phyloP scores from a whole-genome alignment of 2,113 vertebrate species.

The Cyprinodon variegatus region DNA sequence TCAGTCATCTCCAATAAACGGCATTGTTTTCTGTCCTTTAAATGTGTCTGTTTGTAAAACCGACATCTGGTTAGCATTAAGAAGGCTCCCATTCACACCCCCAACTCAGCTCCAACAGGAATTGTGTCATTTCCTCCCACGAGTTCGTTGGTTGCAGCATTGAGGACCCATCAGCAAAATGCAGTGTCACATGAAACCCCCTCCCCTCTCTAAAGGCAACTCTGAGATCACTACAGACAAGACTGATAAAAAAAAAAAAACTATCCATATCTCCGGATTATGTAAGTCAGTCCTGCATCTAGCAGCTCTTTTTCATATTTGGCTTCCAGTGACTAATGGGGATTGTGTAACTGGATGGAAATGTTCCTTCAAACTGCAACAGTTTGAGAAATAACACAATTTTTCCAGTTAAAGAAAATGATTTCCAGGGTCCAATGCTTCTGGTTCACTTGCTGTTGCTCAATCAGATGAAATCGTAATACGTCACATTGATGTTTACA shows the following conservation, averaged over 20 bases:
- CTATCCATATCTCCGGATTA: slow-evolving; percentile 39
- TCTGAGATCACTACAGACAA: background rate
- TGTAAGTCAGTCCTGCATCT: slow-evolving; percentile 37
- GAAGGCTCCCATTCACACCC: slow-evolving; percentile 5
- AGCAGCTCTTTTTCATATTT: slow-evolving; percentile 8
- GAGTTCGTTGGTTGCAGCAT: slow-evolving; percentile 7
- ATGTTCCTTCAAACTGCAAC: background rate
- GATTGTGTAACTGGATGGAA: slow-evolving; percentile 12
- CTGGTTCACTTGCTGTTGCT: background rate
- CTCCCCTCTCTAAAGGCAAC: background rate
- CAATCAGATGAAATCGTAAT: too few species aligned
- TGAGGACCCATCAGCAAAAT: background rate
- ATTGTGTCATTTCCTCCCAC: slow-evolving; percentile 70
- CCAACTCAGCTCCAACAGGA: slow-evolving; percentile 44
- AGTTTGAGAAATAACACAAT: background rate
- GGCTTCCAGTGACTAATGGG: background rate
- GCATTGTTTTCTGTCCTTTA: background rate
- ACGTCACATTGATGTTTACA: too few species aligned
- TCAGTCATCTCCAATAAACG: background rate
- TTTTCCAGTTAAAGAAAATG: background rate
- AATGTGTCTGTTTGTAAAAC: slow-evolving; percentile 17
- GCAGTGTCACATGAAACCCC: slow-evolving; percentile 7
- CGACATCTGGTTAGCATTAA: slow-evolving; percentile 74
- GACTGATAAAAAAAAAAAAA: background rate
- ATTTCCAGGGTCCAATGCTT: background rate